These are phyloP conservation scores for Falco cherrug DNA, from an alignment of 2,797 vertebrate species.

Conservation along the genomic window DNA sequence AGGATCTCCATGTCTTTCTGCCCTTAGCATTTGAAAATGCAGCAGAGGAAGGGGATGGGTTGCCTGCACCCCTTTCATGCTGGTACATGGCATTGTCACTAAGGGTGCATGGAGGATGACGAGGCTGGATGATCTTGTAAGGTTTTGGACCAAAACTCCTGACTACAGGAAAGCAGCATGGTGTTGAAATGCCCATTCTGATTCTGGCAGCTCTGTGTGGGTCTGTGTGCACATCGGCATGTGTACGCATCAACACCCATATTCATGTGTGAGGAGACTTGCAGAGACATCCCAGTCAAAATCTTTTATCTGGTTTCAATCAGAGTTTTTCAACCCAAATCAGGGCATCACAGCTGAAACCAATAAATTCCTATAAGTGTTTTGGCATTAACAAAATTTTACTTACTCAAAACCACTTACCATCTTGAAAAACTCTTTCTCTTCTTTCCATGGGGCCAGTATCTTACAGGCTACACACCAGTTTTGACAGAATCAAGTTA, in stretches of 20 bases:
- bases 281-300: neutral
- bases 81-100: neutral
- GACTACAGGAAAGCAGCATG: neutral
- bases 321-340: neutral
- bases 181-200: neutral
- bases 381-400: neutral
- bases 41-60: neutral
- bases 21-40: neutral
- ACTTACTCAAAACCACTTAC: neutral
- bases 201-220: neutral
- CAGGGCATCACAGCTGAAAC: neutral
- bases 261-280: neutral
- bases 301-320: neutral
- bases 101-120: neutral
- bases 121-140: neutral
- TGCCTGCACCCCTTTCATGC: neutral
- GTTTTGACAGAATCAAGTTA: neutral
- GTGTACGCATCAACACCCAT: no score
- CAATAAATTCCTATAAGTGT: neutral
- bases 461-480: neutral
- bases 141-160: neutral
- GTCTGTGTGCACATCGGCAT: no score
- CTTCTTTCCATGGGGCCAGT: neutral
- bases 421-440: neutral
- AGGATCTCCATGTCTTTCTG: neutral